Evolutionary conservation across 2,797 vertebrate genomes (phyloP).

Genomic region (Tenualosa ilisha): DNA sequence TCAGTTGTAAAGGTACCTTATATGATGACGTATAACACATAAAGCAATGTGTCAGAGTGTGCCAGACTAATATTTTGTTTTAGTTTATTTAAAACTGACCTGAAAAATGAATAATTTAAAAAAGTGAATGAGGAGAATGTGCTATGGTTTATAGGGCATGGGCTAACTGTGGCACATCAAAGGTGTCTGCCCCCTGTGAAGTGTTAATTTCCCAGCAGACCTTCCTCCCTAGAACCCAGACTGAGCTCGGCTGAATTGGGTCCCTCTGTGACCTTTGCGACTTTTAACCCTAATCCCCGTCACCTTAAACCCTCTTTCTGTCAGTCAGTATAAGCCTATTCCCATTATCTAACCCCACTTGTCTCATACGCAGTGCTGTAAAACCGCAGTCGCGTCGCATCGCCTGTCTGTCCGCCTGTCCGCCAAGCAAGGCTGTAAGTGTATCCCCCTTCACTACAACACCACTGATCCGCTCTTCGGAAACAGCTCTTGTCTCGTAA

Average conservation of each 20-base stretch:
- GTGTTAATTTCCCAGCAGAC: constrained; percentile 5
- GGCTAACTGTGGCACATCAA: constrained; percentile 7
- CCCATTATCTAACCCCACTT: constrained; percentile 52
- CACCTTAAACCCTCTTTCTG: constrained; percentile 69
- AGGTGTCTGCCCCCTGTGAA: background rate
- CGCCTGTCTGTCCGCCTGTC: background rate
- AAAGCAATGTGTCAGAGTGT: background rate
- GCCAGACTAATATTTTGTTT: background rate
- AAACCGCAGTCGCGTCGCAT: background rate
- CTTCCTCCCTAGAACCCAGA: background rate
- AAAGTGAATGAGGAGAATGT: background rate
- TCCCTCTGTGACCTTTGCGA: constrained; percentile 67
- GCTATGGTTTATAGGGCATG: background rate
- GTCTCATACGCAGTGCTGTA: constrained; percentile 45
- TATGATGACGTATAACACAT: background rate
- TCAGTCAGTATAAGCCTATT: constrained; percentile 62
- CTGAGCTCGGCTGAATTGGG: constrained; percentile 55
- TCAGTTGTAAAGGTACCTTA: background rate
- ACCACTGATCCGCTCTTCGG: background rate
- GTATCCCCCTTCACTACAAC: background rate
- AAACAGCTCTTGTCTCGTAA: constrained; percentile 10
- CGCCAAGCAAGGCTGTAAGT: background rate
- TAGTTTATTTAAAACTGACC: background rate
- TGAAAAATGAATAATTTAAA: background rate
- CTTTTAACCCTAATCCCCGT: constrained; percentile 73